phyloP scores from a whole-genome alignment of 2,113 vertebrate genomes.

The Ranitomeya variabilis region DNA sequence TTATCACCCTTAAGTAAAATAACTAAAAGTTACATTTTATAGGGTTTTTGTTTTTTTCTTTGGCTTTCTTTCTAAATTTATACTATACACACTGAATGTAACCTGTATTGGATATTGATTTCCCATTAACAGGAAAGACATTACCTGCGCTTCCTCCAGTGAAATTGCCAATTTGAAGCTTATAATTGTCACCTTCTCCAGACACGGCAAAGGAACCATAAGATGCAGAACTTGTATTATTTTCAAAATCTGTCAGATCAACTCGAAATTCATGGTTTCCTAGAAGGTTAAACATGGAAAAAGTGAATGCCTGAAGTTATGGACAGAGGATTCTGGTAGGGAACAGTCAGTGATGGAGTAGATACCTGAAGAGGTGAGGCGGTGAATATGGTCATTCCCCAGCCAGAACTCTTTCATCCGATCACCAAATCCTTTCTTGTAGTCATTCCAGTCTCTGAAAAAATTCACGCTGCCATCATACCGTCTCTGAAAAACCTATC shows the following conservation, averaged over 20 bases:
- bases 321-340: no score
- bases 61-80: no score
- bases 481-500: conserved; percentile 61
- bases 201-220: conserved; percentile 53
- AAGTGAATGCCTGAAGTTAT: not conserved
- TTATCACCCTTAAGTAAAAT: no score
- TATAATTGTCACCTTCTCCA: conserved; percentile 54
- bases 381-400: conserved; percentile 63
- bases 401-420: conserved; percentile 64
- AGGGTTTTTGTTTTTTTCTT: no score
- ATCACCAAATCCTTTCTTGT: conserved; percentile 63
- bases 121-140: not conserved
- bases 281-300: not conserved
- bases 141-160: conserved; percentile 59
- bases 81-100: no score
- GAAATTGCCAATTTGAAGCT: conserved; percentile 56
- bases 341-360: not conserved
- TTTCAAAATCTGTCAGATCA: conserved; percentile 60
- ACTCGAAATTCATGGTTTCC: conserved; percentile 51
- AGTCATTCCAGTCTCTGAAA: conserved; percentile 59
- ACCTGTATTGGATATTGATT: no score
- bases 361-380: conserved; percentile 55
- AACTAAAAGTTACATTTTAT: no score
- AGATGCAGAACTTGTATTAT: conserved; percentile 43
- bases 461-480: conserved; percentile 61